Evolutionary conservation across 2,888 invertebrate genomes (phyloP).

Genomic region (Papilio elwesi): DNA sequence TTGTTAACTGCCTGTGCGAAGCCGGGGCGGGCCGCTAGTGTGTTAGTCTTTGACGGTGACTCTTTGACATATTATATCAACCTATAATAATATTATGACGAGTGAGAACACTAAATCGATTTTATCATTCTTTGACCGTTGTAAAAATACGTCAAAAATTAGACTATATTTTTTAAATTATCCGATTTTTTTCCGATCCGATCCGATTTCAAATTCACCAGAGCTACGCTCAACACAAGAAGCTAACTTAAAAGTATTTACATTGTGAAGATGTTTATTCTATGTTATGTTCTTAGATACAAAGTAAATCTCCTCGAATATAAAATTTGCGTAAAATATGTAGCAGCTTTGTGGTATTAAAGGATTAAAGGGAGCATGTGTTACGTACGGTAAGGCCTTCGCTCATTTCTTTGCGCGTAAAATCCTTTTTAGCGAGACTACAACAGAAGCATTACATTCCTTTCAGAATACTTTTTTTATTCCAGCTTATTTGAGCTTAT

Average conservation of each 20-base stretch:
- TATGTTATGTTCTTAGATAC: background rate
- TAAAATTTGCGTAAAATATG: constrained; percentile 12
- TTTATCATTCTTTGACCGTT: too few species aligned
- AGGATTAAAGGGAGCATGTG: constrained; percentile 28
- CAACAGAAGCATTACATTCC: constrained; percentile 18
- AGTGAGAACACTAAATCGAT: too few species aligned
- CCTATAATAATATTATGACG: too few species aligned
- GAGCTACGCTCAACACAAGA: background rate
- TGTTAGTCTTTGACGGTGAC: too few species aligned
- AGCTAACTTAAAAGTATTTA: background rate
- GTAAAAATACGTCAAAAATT: too few species aligned
- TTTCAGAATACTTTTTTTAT: background rate
- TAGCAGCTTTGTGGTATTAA: constrained; percentile 22
- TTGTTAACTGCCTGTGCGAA: too few species aligned
- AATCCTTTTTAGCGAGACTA: constrained; percentile 25
- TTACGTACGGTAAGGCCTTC: constrained; percentile 18
- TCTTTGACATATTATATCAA: too few species aligned
- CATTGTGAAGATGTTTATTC: background rate
- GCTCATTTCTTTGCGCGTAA: constrained; percentile 9
- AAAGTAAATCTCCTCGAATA: background rate
- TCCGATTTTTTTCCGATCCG: too few species aligned
- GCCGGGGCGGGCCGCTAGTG: too few species aligned
- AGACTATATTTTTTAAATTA: too few species aligned
- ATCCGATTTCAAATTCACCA: too few species aligned
- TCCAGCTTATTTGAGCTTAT: background rate